A percentile compares a stretch with the other conserved stretches of the same genome.
phyloP scores from a whole-genome alignment of 2,797 vertebrate species.

The Argentina silus region DNA sequence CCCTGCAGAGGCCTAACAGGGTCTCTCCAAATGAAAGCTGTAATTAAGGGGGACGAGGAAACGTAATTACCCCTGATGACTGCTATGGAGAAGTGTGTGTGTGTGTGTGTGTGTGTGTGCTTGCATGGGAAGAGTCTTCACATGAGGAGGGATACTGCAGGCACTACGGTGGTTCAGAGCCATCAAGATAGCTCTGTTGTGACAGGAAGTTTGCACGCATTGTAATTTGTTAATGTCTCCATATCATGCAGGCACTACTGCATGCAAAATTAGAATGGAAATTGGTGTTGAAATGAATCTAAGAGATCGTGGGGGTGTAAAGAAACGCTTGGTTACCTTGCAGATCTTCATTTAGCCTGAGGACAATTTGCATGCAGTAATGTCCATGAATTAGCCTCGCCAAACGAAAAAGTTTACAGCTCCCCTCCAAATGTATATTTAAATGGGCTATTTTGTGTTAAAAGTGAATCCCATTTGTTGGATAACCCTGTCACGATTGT shows the following conservation, averaged over 20 bases:
- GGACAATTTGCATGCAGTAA: slow-evolving; percentile 9
- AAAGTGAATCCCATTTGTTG: too few species aligned
- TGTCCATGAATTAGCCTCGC: background rate
- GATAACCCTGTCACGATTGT: too few species aligned
- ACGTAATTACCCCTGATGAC: slow-evolving; percentile 61
- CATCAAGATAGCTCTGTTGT: slow-evolving; percentile 27
- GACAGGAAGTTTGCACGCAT: slow-evolving; percentile 23
- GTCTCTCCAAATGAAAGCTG: slow-evolving; percentile 61
- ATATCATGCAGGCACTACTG: slow-evolving; percentile 21
- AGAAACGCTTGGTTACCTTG: slow-evolving; percentile 31
- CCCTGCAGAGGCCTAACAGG: slow-evolving; percentile 33
- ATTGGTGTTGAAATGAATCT: slow-evolving; percentile 35
- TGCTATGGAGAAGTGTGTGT: slow-evolving; percentile 27
- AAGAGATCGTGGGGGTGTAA: slow-evolving; percentile 19
- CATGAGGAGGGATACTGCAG: background rate
- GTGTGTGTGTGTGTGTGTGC: slow-evolving; percentile 2
- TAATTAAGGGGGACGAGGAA: slow-evolving; percentile 70
- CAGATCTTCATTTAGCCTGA: slow-evolving; percentile 26
- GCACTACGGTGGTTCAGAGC: background rate
- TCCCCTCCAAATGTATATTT: background rate
- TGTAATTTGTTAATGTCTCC: slow-evolving; percentile 44
- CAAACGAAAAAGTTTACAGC: background rate
- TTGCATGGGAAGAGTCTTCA: background rate
- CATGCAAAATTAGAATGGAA: slow-evolving; percentile 25
- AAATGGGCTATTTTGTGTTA: too few species aligned